Conservation (phyloP, 1,140 invertebrate species). For the Drosophila tani region DNA sequence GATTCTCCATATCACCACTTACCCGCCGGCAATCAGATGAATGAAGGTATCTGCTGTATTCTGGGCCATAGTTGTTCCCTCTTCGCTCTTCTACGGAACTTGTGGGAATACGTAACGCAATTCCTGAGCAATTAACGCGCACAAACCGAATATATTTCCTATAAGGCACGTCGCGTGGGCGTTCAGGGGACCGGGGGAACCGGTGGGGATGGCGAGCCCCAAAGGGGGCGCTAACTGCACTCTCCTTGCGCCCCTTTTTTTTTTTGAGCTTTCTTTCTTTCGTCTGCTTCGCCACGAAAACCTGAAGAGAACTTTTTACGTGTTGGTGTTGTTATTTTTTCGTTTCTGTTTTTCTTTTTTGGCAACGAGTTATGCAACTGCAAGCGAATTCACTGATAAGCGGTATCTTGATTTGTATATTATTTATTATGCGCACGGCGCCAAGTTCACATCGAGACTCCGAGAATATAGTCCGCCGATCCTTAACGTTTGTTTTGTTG, state of each 20-base stretch:
- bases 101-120: constrained; percentile 12
- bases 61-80: constrained; percentile 65
- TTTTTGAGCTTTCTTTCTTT: constrained; percentile 5
- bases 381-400: constrained; percentile 31
- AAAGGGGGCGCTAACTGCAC: constrained; percentile 29
- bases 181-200: constrained; percentile 2
- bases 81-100: neutral
- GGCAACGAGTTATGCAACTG: constrained; percentile 58
- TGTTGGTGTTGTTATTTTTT: constrained; percentile 21
- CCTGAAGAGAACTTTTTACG: constrained; percentile 23
- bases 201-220: constrained; percentile 21
- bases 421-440: constrained; percentile 15
- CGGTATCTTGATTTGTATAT: constrained; percentile 4
- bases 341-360: constrained; percentile 28
- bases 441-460: constrained; percentile 2
- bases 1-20: constrained; percentile 34
- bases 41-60: constrained; percentile 71
- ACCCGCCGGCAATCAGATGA: constrained; percentile 75
- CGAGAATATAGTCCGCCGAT: constrained; percentile 14
- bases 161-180: constrained; percentile 45
- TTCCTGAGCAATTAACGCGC: constrained; percentile 60
- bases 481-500: constrained; percentile 12
- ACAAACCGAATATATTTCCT: constrained; percentile 30
- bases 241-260: constrained; percentile 24
- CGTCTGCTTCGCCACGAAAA: constrained; percentile 12